Evolutionary conservation across 2,888 invertebrate species (phyloP).

Genomic region (Spilosoma lubricipeda): DNA sequence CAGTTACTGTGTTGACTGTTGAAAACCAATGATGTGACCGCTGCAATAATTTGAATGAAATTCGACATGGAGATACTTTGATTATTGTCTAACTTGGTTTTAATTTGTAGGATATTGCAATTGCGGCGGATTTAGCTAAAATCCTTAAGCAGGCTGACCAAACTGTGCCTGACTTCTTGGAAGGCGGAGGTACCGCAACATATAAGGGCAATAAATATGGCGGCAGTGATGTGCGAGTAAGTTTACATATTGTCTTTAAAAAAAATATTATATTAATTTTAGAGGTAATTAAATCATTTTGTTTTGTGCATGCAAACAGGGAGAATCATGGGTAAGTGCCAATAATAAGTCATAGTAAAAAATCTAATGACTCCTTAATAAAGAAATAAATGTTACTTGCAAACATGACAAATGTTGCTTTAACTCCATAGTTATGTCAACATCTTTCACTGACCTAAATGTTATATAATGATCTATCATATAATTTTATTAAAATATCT

Average conservation of each 20-base stretch:
- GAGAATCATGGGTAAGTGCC: constrained; percentile 12
- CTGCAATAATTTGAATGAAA: no score
- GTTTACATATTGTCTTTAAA: constrained; percentile 50
- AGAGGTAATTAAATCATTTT: background rate
- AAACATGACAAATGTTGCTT: no score
- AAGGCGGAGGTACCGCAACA: constrained; percentile 79
- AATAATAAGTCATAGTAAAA: background rate
- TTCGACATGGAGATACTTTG: no score
- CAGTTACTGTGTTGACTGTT: no score
- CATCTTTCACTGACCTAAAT: no score
- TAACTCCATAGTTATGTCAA: no score
- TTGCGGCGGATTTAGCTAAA: constrained; percentile 89
- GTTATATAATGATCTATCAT: no score
- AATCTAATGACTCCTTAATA: background rate
- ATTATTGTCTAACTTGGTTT: background rate
- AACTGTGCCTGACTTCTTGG: constrained; percentile 91
- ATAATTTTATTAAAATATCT: no score
- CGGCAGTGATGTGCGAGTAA: constrained; percentile 90
- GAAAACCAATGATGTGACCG: no score
- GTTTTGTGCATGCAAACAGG: constrained; percentile 14
- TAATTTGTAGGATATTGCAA: constrained; percentile 79
- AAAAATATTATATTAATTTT: background rate
- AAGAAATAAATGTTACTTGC: no score
- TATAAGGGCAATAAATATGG: constrained; percentile 87
- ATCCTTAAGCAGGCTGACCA: constrained; percentile 93